Conservation (phyloP, 2,797 vertebrate species). For the Lacerta agilis region DNA sequence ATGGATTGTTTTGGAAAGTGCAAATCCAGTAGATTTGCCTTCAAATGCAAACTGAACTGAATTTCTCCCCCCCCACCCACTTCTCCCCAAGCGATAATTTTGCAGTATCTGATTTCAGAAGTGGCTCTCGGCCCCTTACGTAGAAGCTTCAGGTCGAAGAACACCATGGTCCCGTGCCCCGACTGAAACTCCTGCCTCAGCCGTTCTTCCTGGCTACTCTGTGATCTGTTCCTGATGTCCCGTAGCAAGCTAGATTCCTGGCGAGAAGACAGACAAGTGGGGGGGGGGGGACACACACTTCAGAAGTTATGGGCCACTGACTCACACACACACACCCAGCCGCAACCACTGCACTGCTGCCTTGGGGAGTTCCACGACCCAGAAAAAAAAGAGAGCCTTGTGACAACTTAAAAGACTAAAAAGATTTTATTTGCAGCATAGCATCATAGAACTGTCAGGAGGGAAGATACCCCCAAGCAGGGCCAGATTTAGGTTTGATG, state of each 20-base stretch:
- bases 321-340: fast-evolving
- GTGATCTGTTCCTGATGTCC: constrained; percentile 9
- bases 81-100: not conserved
- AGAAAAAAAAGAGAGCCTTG: not conserved
- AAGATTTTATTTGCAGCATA: no score
- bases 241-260: constrained; percentile 53
- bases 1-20: no score
- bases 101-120: not conserved
- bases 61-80: no score
- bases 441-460: no score
- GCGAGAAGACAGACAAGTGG: constrained; percentile 2
- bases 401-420: not conserved
- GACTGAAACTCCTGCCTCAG: not conserved
- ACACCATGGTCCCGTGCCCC: constrained; percentile 61
- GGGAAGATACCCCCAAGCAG: no score
- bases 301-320: not conserved
- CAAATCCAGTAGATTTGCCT: no score
- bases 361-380: no score
- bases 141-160: constrained; percentile 69
- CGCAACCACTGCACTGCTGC: no score
- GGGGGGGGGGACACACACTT: no score
- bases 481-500: no score
- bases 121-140: constrained; percentile 58
- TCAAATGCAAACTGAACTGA: no score
- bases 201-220: not conserved